These are phyloP conservation scores for Dugesia japonica DNA, from an alignment of 2,888 invertebrate species.

Conservation along the genomic window DNA sequence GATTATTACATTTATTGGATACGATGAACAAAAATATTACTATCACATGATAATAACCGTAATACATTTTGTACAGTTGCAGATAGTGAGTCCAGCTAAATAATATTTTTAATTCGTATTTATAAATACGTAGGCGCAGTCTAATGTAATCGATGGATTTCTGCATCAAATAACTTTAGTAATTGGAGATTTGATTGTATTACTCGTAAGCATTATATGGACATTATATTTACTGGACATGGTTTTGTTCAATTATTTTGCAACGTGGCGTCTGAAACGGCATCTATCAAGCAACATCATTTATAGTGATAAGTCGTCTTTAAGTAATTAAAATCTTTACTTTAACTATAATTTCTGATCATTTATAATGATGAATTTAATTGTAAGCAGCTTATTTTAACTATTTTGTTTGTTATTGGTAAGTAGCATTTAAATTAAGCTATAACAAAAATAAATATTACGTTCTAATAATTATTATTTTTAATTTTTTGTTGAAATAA, in stretches of 20 bases:
- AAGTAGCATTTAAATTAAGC: no score
- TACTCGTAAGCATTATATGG: not conserved
- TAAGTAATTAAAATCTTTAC: not conserved
- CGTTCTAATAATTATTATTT: no score
- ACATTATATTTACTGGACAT: slow-evolving; percentile 5
- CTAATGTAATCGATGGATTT: not conserved
- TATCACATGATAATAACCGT: not conserved
- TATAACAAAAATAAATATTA: no score
- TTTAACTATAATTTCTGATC: no score
- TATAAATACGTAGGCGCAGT: not conserved
- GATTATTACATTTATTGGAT: not conserved
- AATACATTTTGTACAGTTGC: not conserved
- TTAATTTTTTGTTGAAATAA: no score
- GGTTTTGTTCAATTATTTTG: slow-evolving; percentile 4
- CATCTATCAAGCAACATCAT: not conserved
- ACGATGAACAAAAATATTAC: slow-evolving; percentile 1
- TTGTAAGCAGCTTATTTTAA: no score
- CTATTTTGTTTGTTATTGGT: no score
- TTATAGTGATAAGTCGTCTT: not conserved
- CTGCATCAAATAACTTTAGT: not conserved
- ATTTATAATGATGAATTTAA: no score
- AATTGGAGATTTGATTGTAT: not conserved
- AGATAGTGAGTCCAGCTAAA: not conserved
- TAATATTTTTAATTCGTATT: not conserved
- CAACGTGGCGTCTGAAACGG: not conserved